Evolutionary conservation across 2,113 vertebrate genomes (phyloP).

Genomic region (Megaptera novaeangliae): DNA sequence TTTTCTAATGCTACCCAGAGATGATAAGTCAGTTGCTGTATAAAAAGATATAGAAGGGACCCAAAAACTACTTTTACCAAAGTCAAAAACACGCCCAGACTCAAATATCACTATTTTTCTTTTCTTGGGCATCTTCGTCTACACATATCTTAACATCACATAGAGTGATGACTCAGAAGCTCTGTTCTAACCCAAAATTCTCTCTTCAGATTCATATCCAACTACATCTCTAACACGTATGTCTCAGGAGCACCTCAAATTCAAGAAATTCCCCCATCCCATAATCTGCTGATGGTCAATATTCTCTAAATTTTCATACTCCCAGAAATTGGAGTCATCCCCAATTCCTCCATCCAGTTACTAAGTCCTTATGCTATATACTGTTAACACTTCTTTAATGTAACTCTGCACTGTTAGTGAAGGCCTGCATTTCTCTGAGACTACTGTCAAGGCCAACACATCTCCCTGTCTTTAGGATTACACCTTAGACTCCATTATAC

Average conservation of each 20-base stretch:
- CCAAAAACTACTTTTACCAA: not conserved
- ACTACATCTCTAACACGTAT: not conserved
- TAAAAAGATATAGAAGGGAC: not conserved
- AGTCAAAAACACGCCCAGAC: not conserved
- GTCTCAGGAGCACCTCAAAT: not conserved
- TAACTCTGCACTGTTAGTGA: not conserved
- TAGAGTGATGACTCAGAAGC: not conserved
- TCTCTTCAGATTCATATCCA: not conserved
- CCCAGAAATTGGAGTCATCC: not conserved
- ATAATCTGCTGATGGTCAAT: not conserved
- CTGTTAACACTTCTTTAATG: not conserved
- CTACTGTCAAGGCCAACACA: not conserved
- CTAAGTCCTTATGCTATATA: not conserved
- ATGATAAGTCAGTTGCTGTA: not conserved
- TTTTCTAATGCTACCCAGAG: not conserved
- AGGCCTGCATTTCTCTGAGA: not conserved
- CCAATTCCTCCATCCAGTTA: not conserved
- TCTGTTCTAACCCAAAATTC: not conserved
- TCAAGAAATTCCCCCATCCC: not conserved
- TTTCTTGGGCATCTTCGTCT: not conserved
- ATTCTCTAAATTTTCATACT: not conserved
- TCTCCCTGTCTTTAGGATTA: not conserved
- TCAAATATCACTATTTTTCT: not conserved
- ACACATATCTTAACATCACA: not conserved
- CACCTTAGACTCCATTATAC: not conserved